Evolutionary conservation across 2,797 vertebrate species (phyloP).

Genomic region (Naso thynnoides): DNA sequence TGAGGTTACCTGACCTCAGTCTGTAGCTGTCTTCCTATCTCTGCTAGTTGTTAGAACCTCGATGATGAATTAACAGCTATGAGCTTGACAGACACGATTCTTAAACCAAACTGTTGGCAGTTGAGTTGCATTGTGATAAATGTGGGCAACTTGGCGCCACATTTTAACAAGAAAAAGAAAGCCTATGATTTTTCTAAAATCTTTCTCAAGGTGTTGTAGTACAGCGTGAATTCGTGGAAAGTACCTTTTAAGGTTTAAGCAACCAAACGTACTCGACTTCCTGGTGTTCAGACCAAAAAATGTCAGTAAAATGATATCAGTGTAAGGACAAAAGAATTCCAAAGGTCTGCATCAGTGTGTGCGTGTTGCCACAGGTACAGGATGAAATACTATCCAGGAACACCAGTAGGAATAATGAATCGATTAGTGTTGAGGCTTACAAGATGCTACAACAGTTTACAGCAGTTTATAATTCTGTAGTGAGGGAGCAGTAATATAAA

Average conservation of each 20-base stretch:
- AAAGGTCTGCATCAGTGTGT: neutral
- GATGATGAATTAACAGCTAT: too few species aligned
- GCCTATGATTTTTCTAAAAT: too few species aligned
- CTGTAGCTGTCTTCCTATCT: too few species aligned
- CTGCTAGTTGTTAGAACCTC: too few species aligned
- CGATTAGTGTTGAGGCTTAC: neutral
- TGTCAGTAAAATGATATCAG: neutral
- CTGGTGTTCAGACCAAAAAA: neutral
- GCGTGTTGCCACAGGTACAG: constrained; percentile 5
- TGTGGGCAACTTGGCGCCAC: too few species aligned
- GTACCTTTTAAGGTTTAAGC: neutral
- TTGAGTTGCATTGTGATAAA: too few species aligned
- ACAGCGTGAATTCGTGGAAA: neutral
- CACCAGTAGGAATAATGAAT: neutral
- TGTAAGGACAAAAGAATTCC: neutral
- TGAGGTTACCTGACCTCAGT: too few species aligned
- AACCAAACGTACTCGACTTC: neutral
- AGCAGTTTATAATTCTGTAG: constrained; percentile 12
- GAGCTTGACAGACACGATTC: too few species aligned
- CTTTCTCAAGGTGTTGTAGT: neutral
- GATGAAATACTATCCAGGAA: constrained; percentile 7
- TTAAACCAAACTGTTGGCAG: too few species aligned
- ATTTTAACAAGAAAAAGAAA: too few species aligned
- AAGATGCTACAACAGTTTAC: neutral
- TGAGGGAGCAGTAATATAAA: neutral